Evolutionary conservation across 1,140 invertebrate genomes (phyloP).

Genomic region (Drusus annulatus): DNA sequence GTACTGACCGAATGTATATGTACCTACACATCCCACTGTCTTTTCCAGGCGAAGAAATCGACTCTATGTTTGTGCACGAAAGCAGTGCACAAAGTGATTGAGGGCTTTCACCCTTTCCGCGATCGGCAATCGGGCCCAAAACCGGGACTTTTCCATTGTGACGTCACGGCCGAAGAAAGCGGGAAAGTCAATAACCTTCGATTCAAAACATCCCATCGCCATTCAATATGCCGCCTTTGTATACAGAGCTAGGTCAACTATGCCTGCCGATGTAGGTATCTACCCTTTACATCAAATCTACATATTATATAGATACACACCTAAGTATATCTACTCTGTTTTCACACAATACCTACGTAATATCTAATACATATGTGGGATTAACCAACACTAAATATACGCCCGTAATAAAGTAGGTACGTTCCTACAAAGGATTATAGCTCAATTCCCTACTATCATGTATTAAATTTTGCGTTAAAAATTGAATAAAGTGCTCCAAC

Average conservation of each 20-base stretch:
- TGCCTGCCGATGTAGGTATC: conserved; percentile 4
- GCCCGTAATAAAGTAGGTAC: too few relatives aligned
- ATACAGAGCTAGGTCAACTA: too few relatives aligned
- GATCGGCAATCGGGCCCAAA: neutral
- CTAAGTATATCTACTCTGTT: too few relatives aligned
- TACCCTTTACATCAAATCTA: too few relatives aligned
- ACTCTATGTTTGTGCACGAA: neutral
- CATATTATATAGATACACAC: too few relatives aligned
- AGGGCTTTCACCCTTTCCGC: conserved; percentile 2
- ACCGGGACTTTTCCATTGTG: conserved; percentile 4
- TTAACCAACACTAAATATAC: too few relatives aligned
- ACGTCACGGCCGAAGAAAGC: conserved; percentile 11
- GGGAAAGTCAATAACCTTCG: conserved; percentile 39
- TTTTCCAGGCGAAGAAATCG: neutral
- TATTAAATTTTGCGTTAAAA: too few relatives aligned
- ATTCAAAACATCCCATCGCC: conserved; percentile 34
- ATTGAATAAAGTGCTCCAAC: too few relatives aligned
- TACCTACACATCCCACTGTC: neutral
- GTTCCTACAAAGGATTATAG: too few relatives aligned
- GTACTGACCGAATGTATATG: neutral
- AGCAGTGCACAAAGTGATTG: neutral
- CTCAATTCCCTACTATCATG: too few relatives aligned
- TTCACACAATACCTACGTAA: too few relatives aligned
- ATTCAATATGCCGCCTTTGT: neutral
- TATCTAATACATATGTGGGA: too few relatives aligned